phyloP scores from a whole-genome alignment of 2,113 vertebrate genomes.

The Hyaena hyaena region DNA sequence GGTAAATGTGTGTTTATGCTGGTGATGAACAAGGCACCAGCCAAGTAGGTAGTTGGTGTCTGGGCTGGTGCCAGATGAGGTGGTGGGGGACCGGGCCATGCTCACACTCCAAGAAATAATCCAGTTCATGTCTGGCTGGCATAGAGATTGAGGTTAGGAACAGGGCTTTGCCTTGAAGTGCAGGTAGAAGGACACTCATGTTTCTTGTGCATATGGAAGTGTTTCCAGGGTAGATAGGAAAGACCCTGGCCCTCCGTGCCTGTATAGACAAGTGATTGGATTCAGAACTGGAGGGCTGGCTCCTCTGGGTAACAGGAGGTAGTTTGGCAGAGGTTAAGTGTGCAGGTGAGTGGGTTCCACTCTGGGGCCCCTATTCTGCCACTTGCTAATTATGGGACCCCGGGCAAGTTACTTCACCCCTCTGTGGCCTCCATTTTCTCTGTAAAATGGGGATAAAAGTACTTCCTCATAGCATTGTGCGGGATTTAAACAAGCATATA shows the following conservation, averaged over 20 bases:
- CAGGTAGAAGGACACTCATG: neutral
- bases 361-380: neutral
- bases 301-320: neutral
- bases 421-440: neutral
- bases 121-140: neutral
- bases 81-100: neutral
- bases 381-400: neutral
- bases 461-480: neutral
- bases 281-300: neutral
- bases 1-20: conserved; percentile 69
- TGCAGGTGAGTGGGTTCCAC: neutral
- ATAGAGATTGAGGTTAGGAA: neutral
- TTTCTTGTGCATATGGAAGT: neutral
- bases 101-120: neutral
- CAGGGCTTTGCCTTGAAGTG: neutral
- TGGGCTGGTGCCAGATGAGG: neutral
- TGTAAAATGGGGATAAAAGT: neutral
- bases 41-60: conserved; percentile 46
- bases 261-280: neutral
- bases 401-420: neutral
- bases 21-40: neutral
- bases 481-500: neutral
- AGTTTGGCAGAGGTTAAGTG: neutral
- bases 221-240: neutral
- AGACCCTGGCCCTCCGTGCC: neutral